Evolutionary conservation across 2,888 invertebrate genomes (phyloP).

Genomic region (Metacarcinus magister): DNA sequence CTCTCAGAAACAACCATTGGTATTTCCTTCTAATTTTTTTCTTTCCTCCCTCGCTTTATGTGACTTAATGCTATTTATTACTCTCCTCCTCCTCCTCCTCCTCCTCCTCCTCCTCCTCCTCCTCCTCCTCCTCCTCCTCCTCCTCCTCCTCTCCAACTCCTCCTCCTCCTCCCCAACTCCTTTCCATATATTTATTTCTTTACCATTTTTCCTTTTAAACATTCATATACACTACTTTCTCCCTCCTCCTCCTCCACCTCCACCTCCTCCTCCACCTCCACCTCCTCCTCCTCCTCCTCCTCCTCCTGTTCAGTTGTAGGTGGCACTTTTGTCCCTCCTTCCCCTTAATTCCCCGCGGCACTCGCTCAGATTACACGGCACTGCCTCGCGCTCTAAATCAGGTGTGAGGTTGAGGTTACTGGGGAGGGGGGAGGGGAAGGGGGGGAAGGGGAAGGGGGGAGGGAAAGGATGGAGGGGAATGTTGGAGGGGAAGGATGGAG

Average conservation of each 20-base stretch:
- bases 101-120: not conserved
- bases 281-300: not conserved
- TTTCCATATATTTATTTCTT: not conserved
- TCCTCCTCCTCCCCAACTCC: no score
- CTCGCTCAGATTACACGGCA: constrained; percentile 9
- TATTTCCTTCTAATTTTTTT: constrained; percentile 26
- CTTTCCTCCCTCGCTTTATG: not conserved
- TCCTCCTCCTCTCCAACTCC: not conserved
- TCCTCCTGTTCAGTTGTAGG: not conserved
- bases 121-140: not conserved
- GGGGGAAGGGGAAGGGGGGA: no score
- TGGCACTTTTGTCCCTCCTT: not conserved
- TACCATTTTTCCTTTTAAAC: not conserved
- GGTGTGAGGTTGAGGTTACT: no score
- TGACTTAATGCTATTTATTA: not conserved
- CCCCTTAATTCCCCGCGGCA: not conserved
- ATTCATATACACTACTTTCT: not conserved
- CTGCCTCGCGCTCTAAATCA: not conserved
- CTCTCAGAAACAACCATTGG: not conserved
- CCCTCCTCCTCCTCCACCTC: not conserved
- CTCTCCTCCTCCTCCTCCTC: not conserved
- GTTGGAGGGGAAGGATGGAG: no score
- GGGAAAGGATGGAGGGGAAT: no score
- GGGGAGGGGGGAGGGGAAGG: no score
- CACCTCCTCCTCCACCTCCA: not conserved